Conservation (phyloP, 2,797 vertebrate genomes). For the Sebastes ruberrimus region DNA sequence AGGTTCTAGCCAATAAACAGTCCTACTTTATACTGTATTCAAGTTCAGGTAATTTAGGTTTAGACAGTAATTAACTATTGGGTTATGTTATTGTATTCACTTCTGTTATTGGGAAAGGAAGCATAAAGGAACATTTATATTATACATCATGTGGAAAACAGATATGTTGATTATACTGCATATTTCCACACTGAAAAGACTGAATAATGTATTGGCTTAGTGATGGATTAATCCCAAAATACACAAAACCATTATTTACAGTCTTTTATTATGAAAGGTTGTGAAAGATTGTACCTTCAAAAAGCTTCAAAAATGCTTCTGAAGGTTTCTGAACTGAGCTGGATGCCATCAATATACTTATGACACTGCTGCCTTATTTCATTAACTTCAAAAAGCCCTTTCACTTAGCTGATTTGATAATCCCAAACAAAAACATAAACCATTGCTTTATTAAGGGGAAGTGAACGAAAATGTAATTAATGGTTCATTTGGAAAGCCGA, state of each 20-base stretch:
- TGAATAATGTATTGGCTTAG: not conserved
- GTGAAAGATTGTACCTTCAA: not conserved
- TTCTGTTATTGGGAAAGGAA: not conserved
- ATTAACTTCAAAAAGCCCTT: conserved; percentile 55
- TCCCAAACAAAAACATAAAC: conserved; percentile 58
- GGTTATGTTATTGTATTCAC: not conserved
- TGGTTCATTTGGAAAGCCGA: conserved; percentile 34
- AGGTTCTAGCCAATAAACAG: too few species aligned
- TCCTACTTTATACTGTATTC: too few species aligned
- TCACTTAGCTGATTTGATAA: conserved; percentile 53
- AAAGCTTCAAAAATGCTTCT: conserved; percentile 22
- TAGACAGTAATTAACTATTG: too few species aligned
- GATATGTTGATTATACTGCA: not conserved
- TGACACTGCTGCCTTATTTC: conserved; percentile 45
- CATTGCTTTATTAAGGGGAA: conserved; percentile 41
- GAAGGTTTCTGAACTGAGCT: conserved; percentile 10
- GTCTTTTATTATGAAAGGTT: conserved; percentile 8
- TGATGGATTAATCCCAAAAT: not conserved
- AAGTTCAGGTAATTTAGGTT: too few species aligned
- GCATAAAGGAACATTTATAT: too few species aligned
- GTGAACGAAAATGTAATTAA: conserved; percentile 62
- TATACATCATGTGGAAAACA: too few species aligned
- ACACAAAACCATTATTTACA: not conserved
- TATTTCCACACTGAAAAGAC: not conserved
- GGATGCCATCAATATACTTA: conserved; percentile 55